Evolutionary conservation across 64 coral and sea anemone species (phyloP).

Genomic region (Astreopora myriophthalma): DNA sequence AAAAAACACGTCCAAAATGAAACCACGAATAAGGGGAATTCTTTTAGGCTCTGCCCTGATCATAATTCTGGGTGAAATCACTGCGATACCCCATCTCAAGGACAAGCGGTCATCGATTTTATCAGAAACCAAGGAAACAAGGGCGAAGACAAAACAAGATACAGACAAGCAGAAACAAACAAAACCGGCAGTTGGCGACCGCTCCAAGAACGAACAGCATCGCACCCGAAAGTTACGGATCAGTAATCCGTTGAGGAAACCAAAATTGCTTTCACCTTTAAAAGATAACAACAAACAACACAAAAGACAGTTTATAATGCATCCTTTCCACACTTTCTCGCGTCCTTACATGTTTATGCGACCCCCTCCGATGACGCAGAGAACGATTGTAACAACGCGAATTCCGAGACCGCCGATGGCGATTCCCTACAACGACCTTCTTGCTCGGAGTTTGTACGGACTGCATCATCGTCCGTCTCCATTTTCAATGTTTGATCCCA

Average conservation of each 20-base stretch:
- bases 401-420: conserved; percentile 90
- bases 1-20: background rate
- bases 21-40: background rate
- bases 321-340: conserved; percentile 51
- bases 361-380: conserved; percentile 94
- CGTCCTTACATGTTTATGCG: conserved; percentile 91
- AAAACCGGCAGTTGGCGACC: background rate
- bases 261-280: conserved; percentile 5
- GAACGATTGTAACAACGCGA: conserved; percentile 95
- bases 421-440: conserved; percentile 77
- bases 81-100: background rate
- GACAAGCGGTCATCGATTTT: background rate
- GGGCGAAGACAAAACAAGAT: conserved; percentile 20
- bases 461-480: conserved; percentile 44
- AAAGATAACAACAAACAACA: conserved; percentile 62
- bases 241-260: background rate
- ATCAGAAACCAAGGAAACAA: background rate
- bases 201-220: background rate
- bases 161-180: background rate
- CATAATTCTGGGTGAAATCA: conserved; percentile 4
- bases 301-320: conserved; percentile 95
- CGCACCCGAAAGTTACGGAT: background rate
- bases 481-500: conserved; percentile 27
- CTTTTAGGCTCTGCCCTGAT: background rate
- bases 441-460: conserved; percentile 22